Evolutionary conservation across 2,797 vertebrate species (phyloP).

Genomic region (Mionectes olivaceus): DNA sequence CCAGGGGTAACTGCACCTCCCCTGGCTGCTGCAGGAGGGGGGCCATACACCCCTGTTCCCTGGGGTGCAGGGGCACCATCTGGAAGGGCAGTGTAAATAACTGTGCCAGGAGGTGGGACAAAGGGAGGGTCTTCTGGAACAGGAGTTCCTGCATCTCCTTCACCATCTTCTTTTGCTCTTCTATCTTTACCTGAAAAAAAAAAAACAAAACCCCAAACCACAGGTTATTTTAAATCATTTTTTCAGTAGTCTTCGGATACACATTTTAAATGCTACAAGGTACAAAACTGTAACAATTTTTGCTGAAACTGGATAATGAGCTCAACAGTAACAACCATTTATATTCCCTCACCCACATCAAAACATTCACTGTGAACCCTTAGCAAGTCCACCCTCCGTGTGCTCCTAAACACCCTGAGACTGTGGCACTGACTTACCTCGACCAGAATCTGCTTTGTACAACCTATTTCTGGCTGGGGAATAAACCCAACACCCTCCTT

Average conservation of each 20-base stretch:
- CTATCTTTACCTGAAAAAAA: slow-evolving; percentile 22
- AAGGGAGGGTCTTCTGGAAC: slow-evolving; percentile 54
- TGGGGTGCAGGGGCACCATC: slow-evolving; percentile 79
- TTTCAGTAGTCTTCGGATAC: neutral
- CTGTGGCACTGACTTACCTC: slow-evolving; percentile 61
- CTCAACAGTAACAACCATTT: neutral
- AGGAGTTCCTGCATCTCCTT: slow-evolving; percentile 65
- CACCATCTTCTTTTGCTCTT: slow-evolving; percentile 11
- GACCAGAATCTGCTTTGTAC: slow-evolving; percentile 22
- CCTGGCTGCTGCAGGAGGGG: slow-evolving; percentile 65
- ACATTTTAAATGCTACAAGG: neutral
- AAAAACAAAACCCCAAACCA: neutral
- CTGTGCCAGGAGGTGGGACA: slow-evolving; percentile 72
- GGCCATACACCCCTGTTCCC: slow-evolving; percentile 78
- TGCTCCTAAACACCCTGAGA: neutral
- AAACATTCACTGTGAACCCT: neutral
- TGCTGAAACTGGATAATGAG: neutral
- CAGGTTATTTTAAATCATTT: neutral
- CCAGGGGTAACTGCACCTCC: slow-evolving; percentile 71
- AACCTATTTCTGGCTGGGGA: slow-evolving; percentile 72
- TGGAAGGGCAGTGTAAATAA: slow-evolving; percentile 80
- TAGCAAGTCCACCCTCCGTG: neutral
- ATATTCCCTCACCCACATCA: neutral
- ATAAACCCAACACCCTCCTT: slow-evolving; percentile 80
- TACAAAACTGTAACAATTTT: neutral